Conservation (phyloP, 2,888 invertebrate genomes). For the Lapara coniferarum region DNA sequence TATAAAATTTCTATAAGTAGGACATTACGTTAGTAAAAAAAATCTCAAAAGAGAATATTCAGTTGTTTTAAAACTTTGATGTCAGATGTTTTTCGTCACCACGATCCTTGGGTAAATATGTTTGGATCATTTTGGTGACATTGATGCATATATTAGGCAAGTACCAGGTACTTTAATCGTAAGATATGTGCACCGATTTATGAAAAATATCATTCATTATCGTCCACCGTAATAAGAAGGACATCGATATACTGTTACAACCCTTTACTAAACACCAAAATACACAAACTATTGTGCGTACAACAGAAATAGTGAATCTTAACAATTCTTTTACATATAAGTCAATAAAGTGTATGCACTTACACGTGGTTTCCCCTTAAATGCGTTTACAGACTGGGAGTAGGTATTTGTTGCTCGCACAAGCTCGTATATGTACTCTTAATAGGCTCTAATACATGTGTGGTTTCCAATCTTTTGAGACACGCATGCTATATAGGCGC, state of each 20-base stretch:
- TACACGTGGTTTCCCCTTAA: too few relatives aligned
- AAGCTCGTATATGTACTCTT: too few relatives aligned
- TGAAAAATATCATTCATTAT: conserved; percentile 37
- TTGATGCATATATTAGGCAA: conserved; percentile 8
- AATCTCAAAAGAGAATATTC: conserved; percentile 18
- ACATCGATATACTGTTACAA: conserved; percentile 47
- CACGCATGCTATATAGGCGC: too few relatives aligned
- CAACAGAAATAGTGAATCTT: not conserved
- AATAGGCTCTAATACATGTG: too few relatives aligned
- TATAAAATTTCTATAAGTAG: conserved; percentile 22
- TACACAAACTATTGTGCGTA: not conserved
- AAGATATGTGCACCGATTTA: conserved; percentile 28
- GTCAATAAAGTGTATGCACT: too few relatives aligned
- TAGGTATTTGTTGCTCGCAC: too few relatives aligned
- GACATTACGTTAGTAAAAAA: conserved; percentile 8
- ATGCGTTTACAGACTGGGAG: too few relatives aligned
- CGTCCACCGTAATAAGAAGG: conserved; percentile 40
- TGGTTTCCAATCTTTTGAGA: too few relatives aligned
- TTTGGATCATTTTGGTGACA: not conserved
- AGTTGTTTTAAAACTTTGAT: conserved; percentile 15
- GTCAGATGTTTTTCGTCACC: conserved; percentile 7
- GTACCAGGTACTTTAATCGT: conserved; percentile 27
- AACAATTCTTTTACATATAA: not conserved
- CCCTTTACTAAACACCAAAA: conserved; percentile 38
- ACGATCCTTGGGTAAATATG: not conserved